Base-by-base conservation (phyloP, 2,888 invertebrate species). In the Polyploca ridens region DNA sequence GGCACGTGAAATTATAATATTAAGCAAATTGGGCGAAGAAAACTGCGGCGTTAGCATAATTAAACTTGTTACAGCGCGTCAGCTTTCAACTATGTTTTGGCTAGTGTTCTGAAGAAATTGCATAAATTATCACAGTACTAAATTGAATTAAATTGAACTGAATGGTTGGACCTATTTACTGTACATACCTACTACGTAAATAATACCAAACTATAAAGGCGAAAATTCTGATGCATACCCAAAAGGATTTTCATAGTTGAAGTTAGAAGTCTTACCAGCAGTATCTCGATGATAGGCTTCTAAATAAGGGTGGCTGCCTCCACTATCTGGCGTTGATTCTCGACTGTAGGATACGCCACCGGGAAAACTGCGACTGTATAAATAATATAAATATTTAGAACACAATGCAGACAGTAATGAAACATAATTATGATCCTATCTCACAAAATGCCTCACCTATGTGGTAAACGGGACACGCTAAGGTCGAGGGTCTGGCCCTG, bases 401-500 rank as follows among this genome's bases (percentile, higher is more conserved):
- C 19, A 54, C 16, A 10, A 27, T 54, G 73, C n/a, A 85, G 64
- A 66, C 44, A 62, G 46, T 72, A 70, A 72, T 70, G 33, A 67
- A 44, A 66, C 64, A 60, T 62, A 63, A 27, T 65, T 38, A 19
- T 54, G 14, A 54, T 54, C 67, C 74, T 73, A 72, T 69, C 62
- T 66, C 69, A 74, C 62, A 68, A 67, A 74, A 80, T 85, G 88
- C 90, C 93, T 93, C 94, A 97, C 97, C 97, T 97, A 95, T 97
- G 97, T 87, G 96, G 96, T 90, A 97, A 95, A 90, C 97, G 95
- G 91, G 97, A 97, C 80, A 98, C 97, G 91, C 97, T 97, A 89
- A 98, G 96, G 94, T 98, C 98, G 89, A 98, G 95, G 81, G 98
- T 98, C 90, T 98, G 98, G 81, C 98, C 98, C 94, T 98, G 98